Conservation (phyloP, 2,797 vertebrate genomes). For the Protonibea diacanthus region DNA sequence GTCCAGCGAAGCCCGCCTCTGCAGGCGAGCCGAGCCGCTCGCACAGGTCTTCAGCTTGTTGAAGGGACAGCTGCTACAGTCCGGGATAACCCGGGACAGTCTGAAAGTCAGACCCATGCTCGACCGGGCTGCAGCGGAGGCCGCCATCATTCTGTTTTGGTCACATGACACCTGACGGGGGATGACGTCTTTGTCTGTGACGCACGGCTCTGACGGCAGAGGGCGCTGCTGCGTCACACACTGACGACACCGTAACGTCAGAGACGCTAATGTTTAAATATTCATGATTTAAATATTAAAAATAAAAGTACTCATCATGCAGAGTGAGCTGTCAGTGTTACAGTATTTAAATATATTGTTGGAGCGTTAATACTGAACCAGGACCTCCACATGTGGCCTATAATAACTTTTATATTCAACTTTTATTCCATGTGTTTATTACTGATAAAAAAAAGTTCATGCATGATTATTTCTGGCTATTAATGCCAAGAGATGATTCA, state of each 20-base stretch:
- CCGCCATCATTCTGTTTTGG: constrained; percentile 85
- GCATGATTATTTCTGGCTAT: too few relatives aligned
- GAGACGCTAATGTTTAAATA: too few relatives aligned
- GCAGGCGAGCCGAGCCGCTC: constrained; percentile 17
- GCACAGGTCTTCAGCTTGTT: constrained; percentile 62
- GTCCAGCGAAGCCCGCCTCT: constrained; percentile 41
- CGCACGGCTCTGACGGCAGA: constrained; percentile 51
- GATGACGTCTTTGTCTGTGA: background rate
- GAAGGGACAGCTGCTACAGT: constrained; percentile 76
- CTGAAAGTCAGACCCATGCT: constrained; percentile 83
- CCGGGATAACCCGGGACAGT: constrained; percentile 72
- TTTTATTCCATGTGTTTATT: too few relatives aligned
- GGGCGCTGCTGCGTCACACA: constrained; percentile 42
- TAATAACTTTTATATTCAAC: too few relatives aligned
- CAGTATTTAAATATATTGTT: background rate
- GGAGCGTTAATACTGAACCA: background rate
- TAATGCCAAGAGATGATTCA: too few relatives aligned
- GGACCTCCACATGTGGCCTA: too few relatives aligned
- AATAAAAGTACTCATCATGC: background rate
- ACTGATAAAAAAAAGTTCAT: too few relatives aligned
- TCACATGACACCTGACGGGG: constrained; percentile 63
- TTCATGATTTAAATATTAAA: too few relatives aligned
- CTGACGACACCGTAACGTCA: too few relatives aligned
- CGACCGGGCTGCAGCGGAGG: constrained; percentile 77
- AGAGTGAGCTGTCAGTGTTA: background rate